Percentiles rank a stretch among this genome's conserved stretches.
Evolutionary conservation across 2,888 invertebrate genomes (phyloP).

Genomic region (Rotaria socialis): DNA sequence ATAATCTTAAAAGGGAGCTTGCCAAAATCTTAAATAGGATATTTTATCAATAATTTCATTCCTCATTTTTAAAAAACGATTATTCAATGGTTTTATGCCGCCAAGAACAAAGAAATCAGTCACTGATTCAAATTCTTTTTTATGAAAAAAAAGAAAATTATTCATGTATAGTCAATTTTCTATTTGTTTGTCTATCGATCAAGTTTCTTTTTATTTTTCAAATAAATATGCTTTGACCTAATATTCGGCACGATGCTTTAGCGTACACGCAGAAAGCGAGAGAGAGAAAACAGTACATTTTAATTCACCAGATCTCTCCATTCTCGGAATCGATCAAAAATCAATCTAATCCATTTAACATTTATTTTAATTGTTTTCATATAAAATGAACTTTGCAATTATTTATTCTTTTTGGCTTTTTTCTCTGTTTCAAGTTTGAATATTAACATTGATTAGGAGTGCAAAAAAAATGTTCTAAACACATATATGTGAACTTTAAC

Average conservation of each 20-base stretch:
- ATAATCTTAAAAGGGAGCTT: too few relatives aligned
- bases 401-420: background rate
- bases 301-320: background rate
- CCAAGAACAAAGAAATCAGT: too few relatives aligned
- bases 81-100: too few relatives aligned
- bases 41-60: too few relatives aligned
- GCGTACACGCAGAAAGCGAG: background rate
- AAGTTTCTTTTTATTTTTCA: background rate
- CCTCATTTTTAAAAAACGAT: too few relatives aligned
- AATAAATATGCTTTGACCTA: background rate
- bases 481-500: constrained; percentile 2
- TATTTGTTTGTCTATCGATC: background rate
- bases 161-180: background rate
- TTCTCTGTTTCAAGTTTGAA: background rate
- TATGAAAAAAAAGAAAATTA: background rate
- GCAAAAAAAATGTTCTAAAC: background rate
- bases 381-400: background rate
- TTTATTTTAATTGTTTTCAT: background rate
- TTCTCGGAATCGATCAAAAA: background rate
- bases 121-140: too few relatives aligned
- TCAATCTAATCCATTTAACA: background rate
- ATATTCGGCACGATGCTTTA: background rate
- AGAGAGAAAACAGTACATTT: background rate
- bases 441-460: background rate
- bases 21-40: too few relatives aligned